A percentile compares a stretch with the other conserved stretches of the same genome.
Evolutionary conservation across 2,113 vertebrate genomes (phyloP).

Genomic region (Myiagra hebetior): DNA sequence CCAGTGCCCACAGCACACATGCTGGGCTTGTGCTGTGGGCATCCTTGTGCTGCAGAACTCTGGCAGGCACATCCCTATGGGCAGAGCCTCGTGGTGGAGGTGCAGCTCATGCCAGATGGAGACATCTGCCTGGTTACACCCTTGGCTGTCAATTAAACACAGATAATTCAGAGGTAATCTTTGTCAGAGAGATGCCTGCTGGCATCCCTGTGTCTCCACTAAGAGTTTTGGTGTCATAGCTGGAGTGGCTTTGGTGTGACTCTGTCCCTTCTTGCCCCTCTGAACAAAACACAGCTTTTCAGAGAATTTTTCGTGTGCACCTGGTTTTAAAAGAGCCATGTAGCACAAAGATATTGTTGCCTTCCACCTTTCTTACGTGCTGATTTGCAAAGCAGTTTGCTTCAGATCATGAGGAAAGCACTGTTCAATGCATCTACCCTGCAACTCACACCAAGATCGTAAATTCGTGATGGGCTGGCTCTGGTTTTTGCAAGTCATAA

Average conservation of each 20-base stretch:
- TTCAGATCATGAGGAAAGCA: background rate
- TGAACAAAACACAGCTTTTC: background rate
- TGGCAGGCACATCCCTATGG: background rate
- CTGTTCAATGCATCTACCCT: background rate
- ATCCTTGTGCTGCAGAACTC: background rate
- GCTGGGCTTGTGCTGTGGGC: background rate
- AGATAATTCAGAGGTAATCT: background rate
- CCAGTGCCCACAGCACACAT: fast-evolving
- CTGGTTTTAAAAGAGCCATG: background rate
- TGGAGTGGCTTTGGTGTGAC: background rate
- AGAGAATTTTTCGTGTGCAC: background rate
- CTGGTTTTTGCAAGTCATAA: background rate
- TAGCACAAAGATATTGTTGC: background rate
- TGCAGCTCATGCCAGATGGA: background rate
- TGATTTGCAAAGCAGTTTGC: background rate
- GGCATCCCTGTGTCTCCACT: background rate
- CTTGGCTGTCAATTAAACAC: background rate
- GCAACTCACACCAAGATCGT: background rate
- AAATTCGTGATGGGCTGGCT: background rate
- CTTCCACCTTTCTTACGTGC: background rate
- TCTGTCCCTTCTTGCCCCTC: background rate
- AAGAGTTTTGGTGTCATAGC: background rate
- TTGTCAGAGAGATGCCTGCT: background rate
- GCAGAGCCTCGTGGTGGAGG: background rate
- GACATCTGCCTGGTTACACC: background rate